These are phyloP conservation scores for Myxocyprinus asiaticus DNA, from an alignment of 2,113 vertebrate species.

Conservation along the genomic window DNA sequence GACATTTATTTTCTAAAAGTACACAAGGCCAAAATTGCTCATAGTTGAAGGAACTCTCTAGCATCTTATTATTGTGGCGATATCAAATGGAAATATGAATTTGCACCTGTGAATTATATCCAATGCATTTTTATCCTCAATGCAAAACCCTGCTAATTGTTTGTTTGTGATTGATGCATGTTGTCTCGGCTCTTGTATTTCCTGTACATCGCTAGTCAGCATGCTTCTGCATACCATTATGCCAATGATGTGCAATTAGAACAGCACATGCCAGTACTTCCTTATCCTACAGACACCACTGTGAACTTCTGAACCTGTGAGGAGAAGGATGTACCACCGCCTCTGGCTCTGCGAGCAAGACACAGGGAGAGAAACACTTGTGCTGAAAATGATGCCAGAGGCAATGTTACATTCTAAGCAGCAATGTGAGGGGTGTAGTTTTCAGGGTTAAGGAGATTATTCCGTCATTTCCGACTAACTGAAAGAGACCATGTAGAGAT, in stretches of 20 bases:
- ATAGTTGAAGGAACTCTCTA: too few relatives aligned
- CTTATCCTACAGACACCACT: constrained; percentile 35
- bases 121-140: constrained; percentile 31
- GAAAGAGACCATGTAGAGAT: constrained; percentile 6
- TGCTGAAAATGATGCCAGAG: constrained; percentile 55
- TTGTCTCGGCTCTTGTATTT: constrained; percentile 25
- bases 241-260: constrained; percentile 51
- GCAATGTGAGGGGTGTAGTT: constrained; percentile 44
- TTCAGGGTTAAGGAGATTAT: constrained; percentile 57
- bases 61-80: neutral
- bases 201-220: constrained; percentile 32
- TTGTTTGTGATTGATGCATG: constrained; percentile 42
- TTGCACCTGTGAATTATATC: constrained; percentile 30
- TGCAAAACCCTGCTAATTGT: constrained; percentile 43
- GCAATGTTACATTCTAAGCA: constrained; percentile 48
- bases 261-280: constrained; percentile 34
- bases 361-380: constrained; percentile 36
- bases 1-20: too few relatives aligned
- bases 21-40: too few relatives aligned
- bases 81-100: constrained; percentile 1
- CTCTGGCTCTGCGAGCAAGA: constrained; percentile 51
- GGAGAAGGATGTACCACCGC: constrained; percentile 51
- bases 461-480: constrained; percentile 20
- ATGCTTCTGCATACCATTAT: constrained; percentile 51
- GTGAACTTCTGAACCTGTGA: constrained; percentile 56